Base-by-base conservation (phyloP, 2,888 invertebrate species). In the Limenitis camilla region DNA sequence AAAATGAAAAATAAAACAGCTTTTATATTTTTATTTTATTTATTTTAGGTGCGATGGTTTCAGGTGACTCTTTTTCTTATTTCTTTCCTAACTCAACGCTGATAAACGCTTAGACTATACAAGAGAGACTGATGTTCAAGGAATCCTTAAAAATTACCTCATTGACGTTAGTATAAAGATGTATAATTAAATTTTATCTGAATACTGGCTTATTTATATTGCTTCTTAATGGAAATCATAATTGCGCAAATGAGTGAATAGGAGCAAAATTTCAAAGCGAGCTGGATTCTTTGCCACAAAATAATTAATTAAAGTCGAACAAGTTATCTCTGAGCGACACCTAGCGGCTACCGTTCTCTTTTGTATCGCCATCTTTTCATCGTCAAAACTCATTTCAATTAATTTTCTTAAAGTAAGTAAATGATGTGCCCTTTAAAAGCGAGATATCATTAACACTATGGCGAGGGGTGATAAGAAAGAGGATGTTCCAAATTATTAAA, bases 371-470 rank as follows among this genome's bases (percentile, higher is more conserved):
- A 79, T 76, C 86, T 87, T 86, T 87, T 86, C 87, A 86, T 81
- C 86, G 80, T 76, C 79, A 79, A 78, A 86, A 84, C 86, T 87
- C 87, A 87, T 87, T 87, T 87, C 83, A 86, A 87, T 87, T 87
- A 86, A 86, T 86, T 86, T 87, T 76, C 76, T 71, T 76, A 78
- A 81, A 86, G 82, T 84, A 85, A 86, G 82, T 86, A 85, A 87
- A 84, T 84, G 81, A 77, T 85, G 85, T 82, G 82, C 79, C 83
- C 81, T 82, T 78, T 84, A 80, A 76, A 76, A 82, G 80, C 78
- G 74, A 84, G 83, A 85, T 88, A 88, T 86, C 85, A 87, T 88
- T 87, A 88, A 84, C 82, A 82, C 78, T 68, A 71, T 62, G 69
- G 64, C 61, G 60, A 68, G 62, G 72, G 68, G 64, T 62, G 64